Evolutionary conservation across 2,888 invertebrate genomes (phyloP).

Genomic region (Fragum whitleyi): DNA sequence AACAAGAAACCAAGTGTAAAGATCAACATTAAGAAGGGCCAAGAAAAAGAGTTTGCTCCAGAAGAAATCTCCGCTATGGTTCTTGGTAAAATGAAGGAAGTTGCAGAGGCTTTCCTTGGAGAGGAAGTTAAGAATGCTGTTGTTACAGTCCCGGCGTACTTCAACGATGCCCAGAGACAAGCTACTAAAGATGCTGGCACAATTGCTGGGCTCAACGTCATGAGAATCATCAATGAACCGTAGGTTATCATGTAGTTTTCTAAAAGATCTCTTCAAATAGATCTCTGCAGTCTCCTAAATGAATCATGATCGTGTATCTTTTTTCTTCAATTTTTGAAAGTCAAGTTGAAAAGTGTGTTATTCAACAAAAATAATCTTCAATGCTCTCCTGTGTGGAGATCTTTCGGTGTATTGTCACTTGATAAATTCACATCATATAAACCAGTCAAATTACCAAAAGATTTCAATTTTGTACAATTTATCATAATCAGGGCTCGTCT

Average conservation of each 20-base stretch:
- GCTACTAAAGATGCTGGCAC: conserved; percentile 99
- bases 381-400: no score
- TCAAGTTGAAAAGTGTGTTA: no score
- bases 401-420: no score
- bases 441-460: no score
- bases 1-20: conserved; percentile 97
- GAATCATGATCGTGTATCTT: no score
- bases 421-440: no score
- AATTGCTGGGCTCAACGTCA: conserved; percentile 95
- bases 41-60: conserved; percentile 94
- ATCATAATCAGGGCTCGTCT: no score
- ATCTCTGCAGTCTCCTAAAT: no score
- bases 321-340: no score
- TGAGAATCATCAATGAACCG: conserved; percentile 98
- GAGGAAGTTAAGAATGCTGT: conserved; percentile 95
- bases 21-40: conserved; percentile 84
- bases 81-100: conserved; percentile 98
- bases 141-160: conserved; percentile 98
- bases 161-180: conserved; percentile 99
- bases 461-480: no score
- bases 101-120: conserved; percentile 97
- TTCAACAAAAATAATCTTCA: no score
- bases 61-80: conserved; percentile 99
- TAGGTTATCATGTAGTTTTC: conserved; percentile 28
- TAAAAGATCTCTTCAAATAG: no score